Percentiles rank a stretch among this genome's conserved stretches.
phyloP scores from a whole-genome alignment of 2,888 invertebrate genomes.

The Rosalia funebris region DNA sequence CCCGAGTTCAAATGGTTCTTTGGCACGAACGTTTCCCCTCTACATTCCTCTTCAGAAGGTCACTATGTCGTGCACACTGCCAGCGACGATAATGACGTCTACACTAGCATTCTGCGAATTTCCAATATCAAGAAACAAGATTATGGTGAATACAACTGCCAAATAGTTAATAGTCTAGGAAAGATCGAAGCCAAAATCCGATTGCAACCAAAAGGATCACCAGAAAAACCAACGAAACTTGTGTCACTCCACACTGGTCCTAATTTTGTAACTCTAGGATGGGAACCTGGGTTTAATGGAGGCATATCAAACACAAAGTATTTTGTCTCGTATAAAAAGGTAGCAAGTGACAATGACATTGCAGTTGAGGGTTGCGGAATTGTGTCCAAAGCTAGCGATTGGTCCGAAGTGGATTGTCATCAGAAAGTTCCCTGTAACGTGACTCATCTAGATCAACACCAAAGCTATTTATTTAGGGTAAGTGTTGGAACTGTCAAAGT shows the following conservation, averaged over 20 bases:
- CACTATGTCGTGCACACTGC: slow-evolving; percentile 87
- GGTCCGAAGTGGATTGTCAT: slow-evolving; percentile 88
- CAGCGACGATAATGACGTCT: slow-evolving; percentile 85
- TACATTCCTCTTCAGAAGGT: slow-evolving; percentile 83
- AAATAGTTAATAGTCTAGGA: slow-evolving; percentile 85
- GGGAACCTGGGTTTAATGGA: slow-evolving; percentile 93
- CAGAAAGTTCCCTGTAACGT: slow-evolving; percentile 89
- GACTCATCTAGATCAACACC: slow-evolving; percentile 85
- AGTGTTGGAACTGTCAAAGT: no score
- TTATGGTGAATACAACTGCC: slow-evolving; percentile 92
- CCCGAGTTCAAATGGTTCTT: slow-evolving; percentile 94
- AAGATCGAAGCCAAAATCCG: slow-evolving; percentile 79
- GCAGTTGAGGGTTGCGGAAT: slow-evolving; percentile 72
- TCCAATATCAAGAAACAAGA: slow-evolving; percentile 82
- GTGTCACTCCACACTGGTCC: slow-evolving; percentile 79
- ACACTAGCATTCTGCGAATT: slow-evolving; percentile 80
- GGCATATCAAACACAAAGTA: slow-evolving; percentile 88
- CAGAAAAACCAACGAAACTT: slow-evolving; percentile 82
- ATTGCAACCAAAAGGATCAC: slow-evolving; percentile 87
- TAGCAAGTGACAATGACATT: slow-evolving; percentile 71
- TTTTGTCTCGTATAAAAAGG: slow-evolving; percentile 83
- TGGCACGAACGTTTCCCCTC: slow-evolving; percentile 77
- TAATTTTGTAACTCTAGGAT: slow-evolving; percentile 81
- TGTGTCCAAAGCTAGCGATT: slow-evolving; percentile 71
- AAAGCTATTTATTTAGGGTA: slow-evolving; percentile 87